Base-by-base conservation (phyloP, 2,113 vertebrate species). In the Bambusicola thoracicus region DNA sequence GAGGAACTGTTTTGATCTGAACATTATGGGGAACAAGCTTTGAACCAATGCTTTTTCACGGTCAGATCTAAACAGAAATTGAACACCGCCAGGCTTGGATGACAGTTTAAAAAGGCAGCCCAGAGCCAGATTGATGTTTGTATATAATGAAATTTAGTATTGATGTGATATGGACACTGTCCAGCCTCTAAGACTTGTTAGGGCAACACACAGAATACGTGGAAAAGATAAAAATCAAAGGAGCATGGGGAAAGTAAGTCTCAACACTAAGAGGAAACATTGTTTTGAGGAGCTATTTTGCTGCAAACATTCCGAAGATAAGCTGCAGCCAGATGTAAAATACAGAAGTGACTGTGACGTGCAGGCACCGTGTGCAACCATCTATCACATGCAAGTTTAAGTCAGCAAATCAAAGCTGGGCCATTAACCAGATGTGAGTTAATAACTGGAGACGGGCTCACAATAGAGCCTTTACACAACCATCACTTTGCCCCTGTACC, bases 71-170 rank as follows among this genome's bases (percentile, higher is more conserved):
- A 97, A 95, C 93, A 96, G 93, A 97, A 97, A 96, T 66, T 94
- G 91, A 97, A 97, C 89, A 97, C 96, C 90, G 5, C 90, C 74
- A 91, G 94, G 92, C 36, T 89, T 97, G 93, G 96, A 93, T 95
- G 91, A 94, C 93, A 95, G 95, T 93, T 97, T 95, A 93, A 95
- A 96, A 95, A 96, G 95, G 95, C 95, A 96, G 85, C 56, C 89
- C 92, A 92, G 91, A 96, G 92, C 90, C 92, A 93, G 95, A 95
- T 95, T 97, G 95, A 97, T 97, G 92, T 96, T 97, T 97, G 94
- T 97, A 69, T 96, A 96, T 96, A 96, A 97, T 97, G 94, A 97
- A 96, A 93, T 89, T 87, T 87, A 91, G 95, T 95, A 97, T 96
- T 82, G 82, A 91, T 94, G 95, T 78, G 95, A 96, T 93, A 87